These are phyloP conservation scores for Volucella inflata DNA, from an alignment of 2,888 invertebrate species.

Conservation along the genomic window DNA sequence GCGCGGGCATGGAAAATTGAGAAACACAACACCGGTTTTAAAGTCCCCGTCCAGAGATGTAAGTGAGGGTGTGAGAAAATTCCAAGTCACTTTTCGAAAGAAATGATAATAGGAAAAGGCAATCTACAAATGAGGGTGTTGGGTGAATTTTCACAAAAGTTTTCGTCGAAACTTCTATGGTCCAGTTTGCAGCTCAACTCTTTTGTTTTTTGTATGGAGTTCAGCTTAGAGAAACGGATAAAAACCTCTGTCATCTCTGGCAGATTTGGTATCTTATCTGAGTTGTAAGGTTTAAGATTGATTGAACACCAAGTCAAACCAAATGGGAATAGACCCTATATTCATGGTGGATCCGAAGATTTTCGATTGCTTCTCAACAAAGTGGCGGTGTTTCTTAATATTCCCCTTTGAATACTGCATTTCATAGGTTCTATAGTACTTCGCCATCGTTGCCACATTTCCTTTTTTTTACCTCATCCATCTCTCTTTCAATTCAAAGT, in stretches of 20 bases:
- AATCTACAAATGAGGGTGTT: not conserved
- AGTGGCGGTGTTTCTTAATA: no score
- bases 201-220: conserved; percentile 40
- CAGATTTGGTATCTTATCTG: not conserved
- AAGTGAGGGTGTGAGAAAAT: conserved; percentile 73
- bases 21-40: conserved; percentile 65
- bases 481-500: conserved; percentile 32
- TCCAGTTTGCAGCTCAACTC: conserved; percentile 44
- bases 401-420: conserved; percentile 26
- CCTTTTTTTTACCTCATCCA: conserved; percentile 17
- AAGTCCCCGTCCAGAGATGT: conserved; percentile 62
- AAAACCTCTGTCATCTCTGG: conserved; percentile 16
- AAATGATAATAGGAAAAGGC: conserved; percentile 49
- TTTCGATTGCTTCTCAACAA: no score
- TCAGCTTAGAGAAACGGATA: not conserved
- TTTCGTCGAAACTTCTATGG: no score
- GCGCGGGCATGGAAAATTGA: conserved; percentile 42
- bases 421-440: not conserved
- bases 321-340: no score
- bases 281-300: no score
- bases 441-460: conserved; percentile 69
- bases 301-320: no score
- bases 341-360: no score
- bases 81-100: conserved; percentile 42
- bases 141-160: not conserved